Evolutionary conservation across 1,140 invertebrate species (phyloP), one percentile per base, ranked within the genome.

Genomic region (Bombus pyrosoma): DNA sequence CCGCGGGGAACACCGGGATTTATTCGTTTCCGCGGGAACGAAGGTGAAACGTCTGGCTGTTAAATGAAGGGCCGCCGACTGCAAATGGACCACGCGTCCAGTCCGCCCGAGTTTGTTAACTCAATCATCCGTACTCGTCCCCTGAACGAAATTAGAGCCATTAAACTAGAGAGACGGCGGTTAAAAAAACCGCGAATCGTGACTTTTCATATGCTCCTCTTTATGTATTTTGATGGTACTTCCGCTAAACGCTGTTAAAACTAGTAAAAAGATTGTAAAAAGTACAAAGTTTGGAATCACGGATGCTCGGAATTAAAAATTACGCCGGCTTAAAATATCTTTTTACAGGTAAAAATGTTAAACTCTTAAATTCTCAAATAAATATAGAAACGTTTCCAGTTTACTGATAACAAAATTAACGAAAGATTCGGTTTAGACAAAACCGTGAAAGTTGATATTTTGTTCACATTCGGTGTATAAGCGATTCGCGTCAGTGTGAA

Each of bases 21-120:
- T 68, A 77, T 83, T 83, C 81, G 81, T 37, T 57, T 76, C 62
- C 81, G 41, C 81, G 53, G 57, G 12, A 47, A 39, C 72, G 81
- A 76, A 83, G 81, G 72, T 64, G 71, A 83, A 81, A 75, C 71
- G 37, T 59, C 74, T 32, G 74, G 13, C 64, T 66, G 74, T 71
- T 78, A 69, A 78, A 83, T 59, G 64, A 83, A 69, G 74, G 64
- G 74, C 15, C 47, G 59, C 43, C 5, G 53, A 12, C 22, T 59
- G 82, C 64, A 78, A 83, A 83, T 83, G 64, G 82, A 28, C 81
- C 73, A 53, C 47, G 41, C 62, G 81, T 53, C 59, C 72, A 76
- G 71, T 39, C 9, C 34, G 37, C 37, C 32, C 47, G 47, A 41
- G 43, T 78, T 68, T n/a, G 74, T 68, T 78, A 66, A 78, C 82